These are phyloP conservation scores for Oxycera nigricornis DNA, from an alignment of 2,888 invertebrate species.

Conservation along the genomic window DNA sequence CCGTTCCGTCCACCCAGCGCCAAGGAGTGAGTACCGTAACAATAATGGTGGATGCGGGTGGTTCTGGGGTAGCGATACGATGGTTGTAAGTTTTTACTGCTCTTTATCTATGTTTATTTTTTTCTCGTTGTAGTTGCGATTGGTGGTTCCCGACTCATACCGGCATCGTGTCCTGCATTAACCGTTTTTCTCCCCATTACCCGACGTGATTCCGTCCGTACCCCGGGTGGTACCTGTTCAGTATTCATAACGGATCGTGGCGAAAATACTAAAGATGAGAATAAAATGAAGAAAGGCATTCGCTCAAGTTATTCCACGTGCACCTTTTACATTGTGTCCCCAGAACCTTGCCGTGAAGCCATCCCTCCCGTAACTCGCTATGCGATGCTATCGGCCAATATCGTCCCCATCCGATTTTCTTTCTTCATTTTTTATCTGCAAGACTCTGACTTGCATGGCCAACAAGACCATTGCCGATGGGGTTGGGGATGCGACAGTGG, in stretches of 20 bases:
- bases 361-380: neutral
- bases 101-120: constrained; percentile 35
- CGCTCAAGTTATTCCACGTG: constrained; percentile 35
- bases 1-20: neutral
- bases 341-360: neutral
- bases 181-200: constrained; percentile 34
- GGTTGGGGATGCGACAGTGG: neutral
- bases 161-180: constrained; percentile 43
- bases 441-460: constrained; percentile 24
- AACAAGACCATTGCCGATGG: neutral
- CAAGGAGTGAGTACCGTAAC: constrained; percentile 26
- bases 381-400: constrained; percentile 20
- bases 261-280: constrained; percentile 44
- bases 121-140: constrained; percentile 35
- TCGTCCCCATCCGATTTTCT: constrained; percentile 1
- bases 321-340: constrained; percentile 29
- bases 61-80: constrained; percentile 9
- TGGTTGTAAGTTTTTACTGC: constrained; percentile 41
- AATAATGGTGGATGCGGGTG: constrained; percentile 3
- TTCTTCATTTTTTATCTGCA: constrained; percentile 27
- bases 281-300: constrained; percentile 45
- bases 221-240: constrained; percentile 36
- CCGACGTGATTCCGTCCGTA: constrained; percentile 20
- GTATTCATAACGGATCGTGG: constrained; percentile 47
- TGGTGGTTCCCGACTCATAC: constrained; percentile 37